Percentiles rank a stretch among this genome's conserved stretches.
Conservation (phyloP, 2,113 vertebrate species). For the Microtus ochrogaster region DNA sequence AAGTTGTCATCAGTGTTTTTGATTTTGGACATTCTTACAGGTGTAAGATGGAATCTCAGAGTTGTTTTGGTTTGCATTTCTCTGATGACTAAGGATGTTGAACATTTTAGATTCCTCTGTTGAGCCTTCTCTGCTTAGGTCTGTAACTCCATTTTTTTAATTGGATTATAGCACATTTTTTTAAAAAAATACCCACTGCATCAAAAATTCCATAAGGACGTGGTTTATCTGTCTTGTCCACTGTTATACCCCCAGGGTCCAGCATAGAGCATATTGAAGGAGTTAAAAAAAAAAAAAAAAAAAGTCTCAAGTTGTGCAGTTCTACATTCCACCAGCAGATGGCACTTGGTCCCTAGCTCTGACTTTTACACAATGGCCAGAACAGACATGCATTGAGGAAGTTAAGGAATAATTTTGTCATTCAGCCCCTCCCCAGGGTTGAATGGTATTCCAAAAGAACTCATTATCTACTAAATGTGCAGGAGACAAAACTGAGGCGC, state of each 20-base stretch:
- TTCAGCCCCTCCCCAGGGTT: neutral
- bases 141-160: too few species aligned
- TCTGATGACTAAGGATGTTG: too few species aligned
- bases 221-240: neutral
- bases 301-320: neutral
- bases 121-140: too few species aligned
- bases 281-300: neutral
- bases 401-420: neutral
- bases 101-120: too few species aligned
- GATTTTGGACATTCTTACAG: too few species aligned
- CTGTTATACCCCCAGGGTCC: neutral
- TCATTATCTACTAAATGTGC: neutral
- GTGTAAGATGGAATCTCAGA: too few species aligned
- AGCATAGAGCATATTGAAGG: neutral
- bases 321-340: slow-evolving; percentile 60
- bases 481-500: neutral
- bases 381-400: neutral
- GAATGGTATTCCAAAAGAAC: neutral
- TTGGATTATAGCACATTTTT: neutral
- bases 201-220: neutral
- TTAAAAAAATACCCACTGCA: neutral
- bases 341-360: slow-evolving; percentile 62
- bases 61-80: too few species aligned
- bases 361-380: neutral
- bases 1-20: too few species aligned